Evolutionary conservation across 2,888 invertebrate species (phyloP).

Genomic region (Meteorus colon): DNA sequence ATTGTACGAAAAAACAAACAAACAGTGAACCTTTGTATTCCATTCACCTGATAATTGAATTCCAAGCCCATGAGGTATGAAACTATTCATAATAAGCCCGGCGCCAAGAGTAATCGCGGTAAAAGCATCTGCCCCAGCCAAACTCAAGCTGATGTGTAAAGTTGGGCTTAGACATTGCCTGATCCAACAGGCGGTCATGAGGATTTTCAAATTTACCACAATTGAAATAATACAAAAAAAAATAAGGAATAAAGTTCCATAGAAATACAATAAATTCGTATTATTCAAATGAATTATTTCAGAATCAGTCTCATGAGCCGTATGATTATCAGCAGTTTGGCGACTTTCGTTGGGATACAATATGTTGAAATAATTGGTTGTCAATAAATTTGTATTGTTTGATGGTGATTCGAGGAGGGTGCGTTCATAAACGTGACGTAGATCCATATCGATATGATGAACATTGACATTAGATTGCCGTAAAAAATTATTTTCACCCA

Average conservation of each 20-base stretch:
- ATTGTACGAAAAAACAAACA: slow-evolving; percentile 11
- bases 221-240: slow-evolving; percentile 75
- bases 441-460: neutral
- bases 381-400: neutral
- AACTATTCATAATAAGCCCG: slow-evolving; percentile 76
- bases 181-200: slow-evolving; percentile 76
- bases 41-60: slow-evolving; percentile 50
- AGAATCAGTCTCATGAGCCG: neutral
- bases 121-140: slow-evolving; percentile 77
- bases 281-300: neutral
- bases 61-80: slow-evolving; percentile 71
- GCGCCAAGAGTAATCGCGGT: slow-evolving; percentile 75
- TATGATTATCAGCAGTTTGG: neutral
- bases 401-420: neutral
- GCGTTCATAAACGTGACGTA: neutral
- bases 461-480: neutral
- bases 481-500: neutral
- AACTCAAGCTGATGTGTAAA: slow-evolving; percentile 77
- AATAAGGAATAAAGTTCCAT: slow-evolving; percentile 69
- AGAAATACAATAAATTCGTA: slow-evolving; percentile 50
- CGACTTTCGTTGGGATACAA: neutral
- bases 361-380: neutral
- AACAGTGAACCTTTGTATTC: no score
- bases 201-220: slow-evolving; percentile 75
- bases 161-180: slow-evolving; percentile 76